phyloP scores from a whole-genome alignment of 2,113 vertebrate species.

The Xerus inauris region DNA sequence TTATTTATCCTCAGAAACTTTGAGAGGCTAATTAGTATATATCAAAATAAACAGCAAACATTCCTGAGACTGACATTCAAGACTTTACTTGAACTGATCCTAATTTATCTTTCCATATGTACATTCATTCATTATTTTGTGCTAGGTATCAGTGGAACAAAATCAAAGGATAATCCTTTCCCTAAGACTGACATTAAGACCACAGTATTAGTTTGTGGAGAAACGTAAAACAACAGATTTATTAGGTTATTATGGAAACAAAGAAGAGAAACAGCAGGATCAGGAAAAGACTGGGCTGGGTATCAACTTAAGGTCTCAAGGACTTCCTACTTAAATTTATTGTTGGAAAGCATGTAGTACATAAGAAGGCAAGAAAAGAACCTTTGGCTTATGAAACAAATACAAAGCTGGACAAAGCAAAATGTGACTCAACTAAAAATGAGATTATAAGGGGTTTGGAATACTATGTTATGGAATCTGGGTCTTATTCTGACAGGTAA shows the following conservation, averaged over 20 bases:
- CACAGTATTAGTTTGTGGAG: not conserved
- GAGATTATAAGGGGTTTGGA: not conserved
- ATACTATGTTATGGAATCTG: not conserved
- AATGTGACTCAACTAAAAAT: not conserved
- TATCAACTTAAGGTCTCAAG: not conserved
- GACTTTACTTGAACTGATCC: not conserved
- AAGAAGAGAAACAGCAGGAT: not conserved
- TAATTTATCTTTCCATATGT: constrained; percentile 9
- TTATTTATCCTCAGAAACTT: constrained; percentile 1
- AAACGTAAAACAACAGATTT: constrained; percentile 13
- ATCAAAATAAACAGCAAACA: not conserved
- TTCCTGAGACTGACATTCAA: constrained; percentile 36
- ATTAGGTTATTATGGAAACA: not conserved
- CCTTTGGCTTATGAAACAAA: not conserved
- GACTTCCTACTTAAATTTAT: not conserved
- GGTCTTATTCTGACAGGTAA: not conserved
- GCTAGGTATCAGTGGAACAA: constrained; percentile 1
- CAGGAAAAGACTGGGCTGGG: not conserved
- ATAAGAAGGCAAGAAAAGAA: not conserved
- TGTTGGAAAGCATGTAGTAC: not conserved
- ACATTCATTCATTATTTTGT: not conserved
- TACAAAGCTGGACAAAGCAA: not conserved
- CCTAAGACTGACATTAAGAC: not conserved
- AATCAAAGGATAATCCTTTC: not conserved
- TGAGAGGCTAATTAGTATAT: not conserved